Evolutionary conservation across 2,888 invertebrate genomes (phyloP), one percentile per base, ranked within the genome.

Genomic region (Lochmaea capreae): DNA sequence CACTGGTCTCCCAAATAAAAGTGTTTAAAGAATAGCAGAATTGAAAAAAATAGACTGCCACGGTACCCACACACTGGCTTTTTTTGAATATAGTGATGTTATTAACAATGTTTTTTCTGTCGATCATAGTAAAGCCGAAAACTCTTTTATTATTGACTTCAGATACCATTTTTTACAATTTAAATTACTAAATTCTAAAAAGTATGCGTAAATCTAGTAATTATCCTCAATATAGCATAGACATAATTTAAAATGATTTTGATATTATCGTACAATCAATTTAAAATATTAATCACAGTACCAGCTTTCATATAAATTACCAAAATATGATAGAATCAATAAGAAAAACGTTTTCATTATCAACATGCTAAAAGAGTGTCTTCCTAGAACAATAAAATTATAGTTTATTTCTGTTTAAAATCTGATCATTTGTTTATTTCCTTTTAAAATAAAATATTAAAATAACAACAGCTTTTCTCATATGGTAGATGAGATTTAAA

Each of bases 241-340:
- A 12, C 14, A 46, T 46, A 4, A 10, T 43, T 43, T 4, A 14
- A 46, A 46, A 12, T 8, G 33, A 39, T 39, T 39, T 39, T 39
- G 33, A 39, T 39, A 9, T 39, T 39, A 39, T 39, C 33, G 33
- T 39, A 39, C 33, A 46, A 46, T 12, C 11, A 54, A 54, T n/a
- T 54, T 54, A 18, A 54, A 8, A 18, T 54, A 18, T 54, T 8
- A 16, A 54, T 54, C 54, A 54, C 54, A 54, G 54, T 8, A 54
- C 54, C 10, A 54, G 16, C 54, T 54, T 54, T 54, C 54, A 54
- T n/a, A 54, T 18, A 16, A 54, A 18, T 54, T 18, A 54, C 18
- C n/a, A 54, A 54, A 54, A 54, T 54, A 16, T 54, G 18, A 54
- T 54, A 54, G n/a, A 54, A 54, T 54, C n/a, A 54, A 54, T 54